Percentiles rank a stretch among this genome's conserved stretches.
Conservation (phyloP, 2,113 vertebrate genomes). For the Leucopsar rothschildi region DNA sequence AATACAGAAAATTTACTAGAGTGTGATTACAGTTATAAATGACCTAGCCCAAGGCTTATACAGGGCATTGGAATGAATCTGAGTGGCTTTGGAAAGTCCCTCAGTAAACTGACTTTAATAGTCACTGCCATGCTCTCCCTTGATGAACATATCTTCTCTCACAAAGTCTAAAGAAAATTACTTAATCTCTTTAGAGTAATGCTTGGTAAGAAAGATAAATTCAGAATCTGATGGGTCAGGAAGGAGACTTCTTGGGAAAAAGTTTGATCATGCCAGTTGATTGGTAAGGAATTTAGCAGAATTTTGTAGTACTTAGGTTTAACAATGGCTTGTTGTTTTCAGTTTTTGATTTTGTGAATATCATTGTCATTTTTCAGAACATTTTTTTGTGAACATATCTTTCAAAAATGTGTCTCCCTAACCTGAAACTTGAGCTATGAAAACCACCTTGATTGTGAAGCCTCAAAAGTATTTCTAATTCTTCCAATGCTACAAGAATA, state of each 20-base stretch:
- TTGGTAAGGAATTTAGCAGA: not conserved
- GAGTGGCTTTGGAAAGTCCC: not conserved
- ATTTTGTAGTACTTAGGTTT: not conserved
- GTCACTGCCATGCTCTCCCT: not conserved
- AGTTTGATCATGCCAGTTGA: not conserved
- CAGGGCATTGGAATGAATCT: not conserved
- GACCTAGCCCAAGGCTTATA: not conserved
- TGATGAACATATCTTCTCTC: not conserved
- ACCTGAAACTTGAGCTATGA: not conserved
- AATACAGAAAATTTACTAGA: not conserved
- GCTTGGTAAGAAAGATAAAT: not conserved
- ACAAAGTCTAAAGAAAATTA: not conserved
- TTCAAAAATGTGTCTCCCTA: not conserved
- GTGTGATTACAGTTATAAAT: not conserved
- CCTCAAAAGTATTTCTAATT: not conserved
- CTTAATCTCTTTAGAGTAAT: not conserved
- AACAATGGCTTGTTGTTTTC: not conserved
- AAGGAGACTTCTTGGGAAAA: not conserved
- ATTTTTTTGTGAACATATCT: not conserved
- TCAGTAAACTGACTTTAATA: not conserved
- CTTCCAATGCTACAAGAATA: not conserved
- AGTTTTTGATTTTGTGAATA: not conserved
- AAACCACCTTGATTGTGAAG: not conserved
- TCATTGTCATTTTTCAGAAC: not conserved
- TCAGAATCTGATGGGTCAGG: not conserved